Percentiles rank a stretch among this genome's conserved stretches.
Evolutionary conservation across 2,113 vertebrate genomes (phyloP).

Genomic region (Rhagologus leucostigma): DNA sequence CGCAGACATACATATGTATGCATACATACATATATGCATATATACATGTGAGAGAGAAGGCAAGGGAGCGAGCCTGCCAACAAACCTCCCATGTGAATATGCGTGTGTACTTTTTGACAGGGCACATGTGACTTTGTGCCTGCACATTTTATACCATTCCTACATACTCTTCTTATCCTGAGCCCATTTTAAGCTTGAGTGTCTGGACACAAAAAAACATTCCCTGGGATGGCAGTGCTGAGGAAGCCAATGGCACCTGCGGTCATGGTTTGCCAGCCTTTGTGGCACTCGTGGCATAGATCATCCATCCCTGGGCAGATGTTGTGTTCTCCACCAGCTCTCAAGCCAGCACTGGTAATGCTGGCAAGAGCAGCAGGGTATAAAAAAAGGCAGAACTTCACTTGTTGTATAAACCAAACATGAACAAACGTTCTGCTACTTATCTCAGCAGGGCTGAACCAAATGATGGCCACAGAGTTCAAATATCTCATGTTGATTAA

Average conservation of each 20-base stretch:
- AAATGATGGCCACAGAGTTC: neutral
- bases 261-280: neutral
- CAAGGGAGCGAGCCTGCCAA: neutral
- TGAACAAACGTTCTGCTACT: neutral
- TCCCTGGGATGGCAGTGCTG: neutral
- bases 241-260: fast-evolving
- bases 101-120: neutral
- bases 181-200: neutral
- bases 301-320: neutral
- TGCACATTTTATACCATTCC: neutral
- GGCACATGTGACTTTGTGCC: neutral
- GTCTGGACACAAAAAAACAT: fast-evolving
- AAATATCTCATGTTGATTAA: neutral
- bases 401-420: neutral
- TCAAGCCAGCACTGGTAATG: fast-evolving
- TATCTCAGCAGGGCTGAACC: neutral
- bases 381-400: neutral
- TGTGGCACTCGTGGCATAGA: fast-evolving
- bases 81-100: neutral
- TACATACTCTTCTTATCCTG: neutral
- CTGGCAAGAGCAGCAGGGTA: neutral
- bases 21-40: neutral
- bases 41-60: slow-evolving; percentile 21
- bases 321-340: neutral
- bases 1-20: neutral